phyloP scores from a whole-genome alignment of 2,113 vertebrate species.

The Halichoeres trimaculatus region DNA sequence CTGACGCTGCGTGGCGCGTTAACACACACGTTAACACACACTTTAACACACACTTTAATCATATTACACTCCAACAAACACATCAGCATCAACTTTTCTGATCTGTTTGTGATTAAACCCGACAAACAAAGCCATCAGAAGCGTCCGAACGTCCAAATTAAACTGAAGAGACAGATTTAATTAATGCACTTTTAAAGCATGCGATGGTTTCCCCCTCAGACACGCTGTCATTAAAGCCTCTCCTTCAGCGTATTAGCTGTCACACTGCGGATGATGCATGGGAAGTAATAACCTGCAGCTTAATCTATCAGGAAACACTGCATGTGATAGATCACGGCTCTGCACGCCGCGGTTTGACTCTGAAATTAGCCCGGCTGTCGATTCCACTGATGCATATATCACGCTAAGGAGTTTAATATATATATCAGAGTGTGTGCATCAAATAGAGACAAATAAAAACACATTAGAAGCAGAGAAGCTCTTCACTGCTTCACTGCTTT shows the following conservation, averaged over 20 bases:
- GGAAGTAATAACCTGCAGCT: constrained; percentile 66
- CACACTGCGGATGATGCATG: constrained; percentile 61
- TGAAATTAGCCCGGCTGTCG: constrained; percentile 53
- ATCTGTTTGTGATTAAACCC: neutral
- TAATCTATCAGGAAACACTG: constrained; percentile 52
- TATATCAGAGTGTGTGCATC: constrained; percentile 14
- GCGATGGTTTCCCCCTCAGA: constrained; percentile 21
- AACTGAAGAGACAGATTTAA: constrained; percentile 28
- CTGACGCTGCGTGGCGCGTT: neutral
- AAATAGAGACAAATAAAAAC: constrained; percentile 29
- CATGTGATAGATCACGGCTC: constrained; percentile 55
- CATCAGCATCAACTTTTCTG: neutral
- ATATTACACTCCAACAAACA: constrained; percentile 16
- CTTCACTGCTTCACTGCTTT: constrained; percentile 11
- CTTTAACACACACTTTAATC: neutral
- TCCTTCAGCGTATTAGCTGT: constrained; percentile 54
- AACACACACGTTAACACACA: neutral
- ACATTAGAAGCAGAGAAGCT: neutral
- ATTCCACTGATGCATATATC: constrained; percentile 34
- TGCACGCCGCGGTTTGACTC: constrained; percentile 21
- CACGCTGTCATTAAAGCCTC: constrained; percentile 52
- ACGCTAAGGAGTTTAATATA: constrained; percentile 27
- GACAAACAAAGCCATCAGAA: constrained; percentile 7
- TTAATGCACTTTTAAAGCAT: constrained; percentile 16
- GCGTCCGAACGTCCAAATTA: neutral